Percentiles rank a stretch among this genome's conserved stretches.
These are phyloP conservation scores for Orchestes rusci DNA, from an alignment of 2,888 invertebrate species.

Conservation along the genomic window DNA sequence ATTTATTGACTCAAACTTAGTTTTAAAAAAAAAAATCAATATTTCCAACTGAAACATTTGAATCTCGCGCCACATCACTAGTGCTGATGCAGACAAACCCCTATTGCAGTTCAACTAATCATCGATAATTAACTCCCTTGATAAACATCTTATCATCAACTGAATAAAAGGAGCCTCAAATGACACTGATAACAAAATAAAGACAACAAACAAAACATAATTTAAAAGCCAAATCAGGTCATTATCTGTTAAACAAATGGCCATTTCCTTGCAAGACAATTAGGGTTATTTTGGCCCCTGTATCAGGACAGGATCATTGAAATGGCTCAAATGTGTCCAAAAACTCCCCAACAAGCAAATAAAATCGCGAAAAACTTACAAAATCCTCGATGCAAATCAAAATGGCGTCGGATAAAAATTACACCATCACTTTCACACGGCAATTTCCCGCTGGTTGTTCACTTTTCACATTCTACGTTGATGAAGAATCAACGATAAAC, in stretches of 20 bases:
- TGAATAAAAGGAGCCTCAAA: too few relatives aligned
- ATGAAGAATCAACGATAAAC: neutral
- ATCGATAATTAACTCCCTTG: too few relatives aligned
- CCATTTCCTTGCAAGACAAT: neutral
- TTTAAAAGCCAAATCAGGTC: neutral
- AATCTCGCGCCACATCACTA: too few relatives aligned
- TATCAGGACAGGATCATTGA: neutral
- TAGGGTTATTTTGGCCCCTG: neutral
- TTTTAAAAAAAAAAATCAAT: too few relatives aligned
- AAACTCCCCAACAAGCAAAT: conserved; percentile 9
- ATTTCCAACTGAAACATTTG: too few relatives aligned
- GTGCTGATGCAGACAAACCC: too few relatives aligned
- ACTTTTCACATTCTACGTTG: conserved; percentile 17
- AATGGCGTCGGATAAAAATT: conserved; percentile 24
- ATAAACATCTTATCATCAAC: too few relatives aligned
- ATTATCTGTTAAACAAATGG: neutral
- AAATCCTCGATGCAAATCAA: conserved; percentile 30
- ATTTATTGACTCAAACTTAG: too few relatives aligned
- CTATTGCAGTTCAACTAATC: too few relatives aligned
- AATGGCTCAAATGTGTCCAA: conserved; percentile 8
- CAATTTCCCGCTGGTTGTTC: conserved; percentile 3
- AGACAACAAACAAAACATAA: neutral
- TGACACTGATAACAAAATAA: neutral
- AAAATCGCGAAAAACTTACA: conserved; percentile 30
- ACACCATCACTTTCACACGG: conserved; percentile 24